Conservation (phyloP, 2,113 vertebrate genomes). For the Alectura lathami region DNA sequence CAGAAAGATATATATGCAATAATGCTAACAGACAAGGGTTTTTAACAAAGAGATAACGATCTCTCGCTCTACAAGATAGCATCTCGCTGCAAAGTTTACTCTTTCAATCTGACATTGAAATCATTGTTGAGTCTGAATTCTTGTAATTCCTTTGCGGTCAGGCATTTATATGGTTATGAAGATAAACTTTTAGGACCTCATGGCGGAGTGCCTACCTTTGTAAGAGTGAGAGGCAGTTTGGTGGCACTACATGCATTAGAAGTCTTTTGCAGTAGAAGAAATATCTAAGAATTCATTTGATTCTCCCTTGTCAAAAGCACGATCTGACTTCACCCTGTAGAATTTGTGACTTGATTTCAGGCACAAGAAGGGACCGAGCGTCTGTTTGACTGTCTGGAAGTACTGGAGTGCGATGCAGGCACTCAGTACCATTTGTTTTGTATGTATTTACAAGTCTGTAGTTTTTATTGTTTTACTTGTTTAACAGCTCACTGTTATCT, state of each 20-base stretch:
- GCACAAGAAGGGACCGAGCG: not conserved
- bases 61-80: slow-evolving; percentile 52
- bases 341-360: not conserved
- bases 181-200: not conserved
- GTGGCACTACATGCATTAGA: not conserved
- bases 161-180: not conserved
- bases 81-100: slow-evolving; percentile 40
- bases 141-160: slow-evolving; percentile 53
- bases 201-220: not conserved
- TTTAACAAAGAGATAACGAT: slow-evolving; percentile 48
- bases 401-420: not conserved
- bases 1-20: not conserved
- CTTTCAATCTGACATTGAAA: slow-evolving; percentile 58
- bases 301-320: not conserved
- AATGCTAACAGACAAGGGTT: slow-evolving; percentile 42
- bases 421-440: not conserved
- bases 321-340: not conserved
- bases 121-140: slow-evolving; percentile 60
- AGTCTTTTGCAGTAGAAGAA: not conserved
- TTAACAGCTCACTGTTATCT: not conserved
- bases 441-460: not conserved
- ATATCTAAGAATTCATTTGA: not conserved
- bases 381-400: not conserved
- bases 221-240: not conserved
- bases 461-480: not conserved